Percentiles rank a stretch among this genome's conserved stretches.
Evolutionary conservation across 2,113 vertebrate species (phyloP).

Genomic region (Mastomys coucha): DNA sequence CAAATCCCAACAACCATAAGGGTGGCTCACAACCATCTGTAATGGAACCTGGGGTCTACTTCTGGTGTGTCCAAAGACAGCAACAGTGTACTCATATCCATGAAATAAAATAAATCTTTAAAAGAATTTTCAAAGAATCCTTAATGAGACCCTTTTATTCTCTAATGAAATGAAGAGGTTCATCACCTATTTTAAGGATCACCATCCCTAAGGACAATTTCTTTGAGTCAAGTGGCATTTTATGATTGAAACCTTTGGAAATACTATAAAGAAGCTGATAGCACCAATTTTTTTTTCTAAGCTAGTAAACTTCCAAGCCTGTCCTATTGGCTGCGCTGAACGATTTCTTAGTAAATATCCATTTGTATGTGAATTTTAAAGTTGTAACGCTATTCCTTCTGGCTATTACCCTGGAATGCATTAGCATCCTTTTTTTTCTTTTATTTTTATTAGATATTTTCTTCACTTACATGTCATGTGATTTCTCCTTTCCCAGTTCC

Average conservation of each 20-base stretch:
- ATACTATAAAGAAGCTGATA: background rate
- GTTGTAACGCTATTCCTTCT: background rate
- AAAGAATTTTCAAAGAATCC: background rate
- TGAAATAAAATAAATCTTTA: too few relatives aligned
- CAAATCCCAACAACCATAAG: too few relatives aligned
- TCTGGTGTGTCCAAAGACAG: too few relatives aligned
- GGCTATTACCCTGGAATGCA: background rate
- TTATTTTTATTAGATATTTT: too few relatives aligned
- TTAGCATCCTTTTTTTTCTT: too few relatives aligned
- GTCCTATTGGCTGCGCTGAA: background rate
- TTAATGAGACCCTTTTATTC: background rate
- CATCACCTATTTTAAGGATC: background rate
- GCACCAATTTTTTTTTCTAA: background rate
- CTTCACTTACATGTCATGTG: too few relatives aligned
- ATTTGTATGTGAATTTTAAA: background rate
- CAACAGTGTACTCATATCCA: too few relatives aligned
- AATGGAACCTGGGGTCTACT: too few relatives aligned
- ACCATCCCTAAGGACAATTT: background rate
- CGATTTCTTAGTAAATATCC: slow-evolving; percentile 6
- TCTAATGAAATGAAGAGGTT: background rate
- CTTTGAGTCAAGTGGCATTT: background rate
- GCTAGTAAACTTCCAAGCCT: background rate
- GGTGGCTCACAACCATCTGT: too few relatives aligned
- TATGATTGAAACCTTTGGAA: background rate
- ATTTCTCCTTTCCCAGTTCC: too few relatives aligned